Evolutionary conservation across 2,888 invertebrate genomes (phyloP).

Genomic region (Galeruca laticollis): DNA sequence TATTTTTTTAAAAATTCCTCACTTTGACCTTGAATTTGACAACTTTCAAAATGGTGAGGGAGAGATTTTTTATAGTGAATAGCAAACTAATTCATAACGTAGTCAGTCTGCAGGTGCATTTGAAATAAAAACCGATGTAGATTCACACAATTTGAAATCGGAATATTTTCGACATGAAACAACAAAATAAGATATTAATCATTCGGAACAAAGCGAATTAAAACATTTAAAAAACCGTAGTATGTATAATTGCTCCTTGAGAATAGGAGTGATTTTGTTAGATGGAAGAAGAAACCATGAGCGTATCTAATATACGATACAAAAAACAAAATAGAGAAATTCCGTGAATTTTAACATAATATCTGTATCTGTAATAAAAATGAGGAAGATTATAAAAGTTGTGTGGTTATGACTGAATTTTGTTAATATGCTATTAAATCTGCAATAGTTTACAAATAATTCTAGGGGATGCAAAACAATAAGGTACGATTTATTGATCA

Average conservation of each 20-base stretch:
- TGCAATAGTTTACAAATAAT: too few species aligned
- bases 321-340: too few species aligned
- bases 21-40: neutral
- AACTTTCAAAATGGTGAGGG: too few species aligned
- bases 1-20: too few species aligned
- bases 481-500: too few species aligned
- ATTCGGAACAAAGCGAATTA: slow-evolving; percentile 47
- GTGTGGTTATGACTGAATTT: too few species aligned
- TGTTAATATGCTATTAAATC: too few species aligned
- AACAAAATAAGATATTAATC: slow-evolving; percentile 49
- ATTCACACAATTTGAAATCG: slow-evolving; percentile 9
- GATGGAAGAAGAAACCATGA: slow-evolving; percentile 46
- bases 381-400: too few species aligned
- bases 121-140: neutral
- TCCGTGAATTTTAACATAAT: too few species aligned
- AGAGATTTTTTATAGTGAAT: neutral
- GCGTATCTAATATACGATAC: slow-evolving; percentile 9
- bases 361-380: too few species aligned
- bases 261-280: slow-evolving; percentile 36
- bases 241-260: slow-evolving; percentile 40
- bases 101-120: slow-evolving; percentile 5
- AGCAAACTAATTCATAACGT: neutral
- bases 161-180: slow-evolving; percentile 34
- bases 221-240: slow-evolving; percentile 21
- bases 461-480: too few species aligned